Conservation (phyloP, 2,888 invertebrate species). For the Agelastica alni region DNA sequence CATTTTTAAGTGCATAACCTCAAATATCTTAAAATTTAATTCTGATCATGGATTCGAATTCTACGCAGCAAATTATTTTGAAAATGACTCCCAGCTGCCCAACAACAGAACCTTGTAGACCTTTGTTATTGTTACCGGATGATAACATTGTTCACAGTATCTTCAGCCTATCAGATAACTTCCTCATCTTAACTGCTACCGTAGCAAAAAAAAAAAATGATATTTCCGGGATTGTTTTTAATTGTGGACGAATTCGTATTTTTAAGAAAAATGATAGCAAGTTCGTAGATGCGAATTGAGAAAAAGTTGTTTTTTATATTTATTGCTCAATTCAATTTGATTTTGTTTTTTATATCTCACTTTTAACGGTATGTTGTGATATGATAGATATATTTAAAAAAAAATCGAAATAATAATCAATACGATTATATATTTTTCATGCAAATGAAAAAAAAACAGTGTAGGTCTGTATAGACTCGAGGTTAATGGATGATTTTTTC, state of each 20-base stretch:
- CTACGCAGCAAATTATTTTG: no score
- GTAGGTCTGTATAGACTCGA: slow-evolving; percentile 60
- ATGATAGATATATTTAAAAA: slow-evolving; percentile 42
- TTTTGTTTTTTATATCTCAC: slow-evolving; percentile 42
- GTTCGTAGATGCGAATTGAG: slow-evolving; percentile 42
- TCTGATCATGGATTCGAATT: no score
- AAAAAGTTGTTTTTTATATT: slow-evolving; percentile 53
- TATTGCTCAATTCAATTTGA: slow-evolving; percentile 55
- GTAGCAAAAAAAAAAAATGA: no score
- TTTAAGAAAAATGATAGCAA: slow-evolving; percentile 34
- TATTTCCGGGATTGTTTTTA: no score
- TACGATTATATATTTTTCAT: slow-evolving; percentile 52
- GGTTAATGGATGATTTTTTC: slow-evolving; percentile 58
- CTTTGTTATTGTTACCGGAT: background rate
- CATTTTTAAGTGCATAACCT: no score
- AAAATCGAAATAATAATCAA: slow-evolving; percentile 39
- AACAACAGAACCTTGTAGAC: no score
- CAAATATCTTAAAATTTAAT: no score
- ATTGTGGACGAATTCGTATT: no score
- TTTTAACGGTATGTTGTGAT: slow-evolving; percentile 50
- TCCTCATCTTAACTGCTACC: no score
- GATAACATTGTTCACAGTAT: background rate
- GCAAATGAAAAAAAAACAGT: slow-evolving; percentile 53
- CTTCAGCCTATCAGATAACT: no score
- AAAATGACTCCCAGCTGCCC: no score